A percentile compares a stretch with the other conserved stretches of the same genome.
Evolutionary conservation across 1,140 invertebrate genomes (phyloP).

Genomic region (Spodoptera frugiperda): DNA sequence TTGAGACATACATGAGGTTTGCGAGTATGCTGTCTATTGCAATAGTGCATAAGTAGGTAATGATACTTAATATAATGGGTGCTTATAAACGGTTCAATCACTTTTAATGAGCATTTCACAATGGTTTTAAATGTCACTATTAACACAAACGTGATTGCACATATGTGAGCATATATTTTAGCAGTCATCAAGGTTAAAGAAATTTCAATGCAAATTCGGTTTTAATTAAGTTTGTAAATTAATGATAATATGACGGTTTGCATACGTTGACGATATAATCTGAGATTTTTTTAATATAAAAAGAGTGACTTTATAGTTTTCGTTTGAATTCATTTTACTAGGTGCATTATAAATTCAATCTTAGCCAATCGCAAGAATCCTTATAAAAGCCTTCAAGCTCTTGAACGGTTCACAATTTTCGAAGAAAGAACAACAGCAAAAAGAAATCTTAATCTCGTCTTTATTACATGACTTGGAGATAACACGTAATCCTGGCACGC

Average conservation of each 20-base stretch:
- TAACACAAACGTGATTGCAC: constrained; percentile 17
- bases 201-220: constrained; percentile 8
- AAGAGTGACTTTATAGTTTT: too few relatives aligned
- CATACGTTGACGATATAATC: too few relatives aligned
- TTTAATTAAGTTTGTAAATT: background rate
- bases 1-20: constrained; percentile 12
- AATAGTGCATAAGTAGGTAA: constrained; percentile 35
- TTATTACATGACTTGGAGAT: constrained; percentile 45
- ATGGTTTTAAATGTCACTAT: constrained; percentile 10
- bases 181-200: constrained; percentile 2
- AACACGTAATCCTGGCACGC: constrained; percentile 43
- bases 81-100: constrained; percentile 29
- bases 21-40: constrained; percentile 19
- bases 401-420: background rate
- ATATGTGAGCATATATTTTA: constrained; percentile 10
- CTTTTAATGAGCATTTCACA: constrained; percentile 30
- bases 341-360: too few relatives aligned
- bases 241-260: too few relatives aligned
- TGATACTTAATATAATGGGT: constrained; percentile 34
- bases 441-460: constrained; percentile 25
- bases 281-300: too few relatives aligned
- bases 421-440: constrained; percentile 1
- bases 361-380: background rate
- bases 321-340: too few relatives aligned
- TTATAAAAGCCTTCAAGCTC: background rate